Conservation (phyloP, 2,797 vertebrate species). For the Phrynocephalus forsythii region DNA sequence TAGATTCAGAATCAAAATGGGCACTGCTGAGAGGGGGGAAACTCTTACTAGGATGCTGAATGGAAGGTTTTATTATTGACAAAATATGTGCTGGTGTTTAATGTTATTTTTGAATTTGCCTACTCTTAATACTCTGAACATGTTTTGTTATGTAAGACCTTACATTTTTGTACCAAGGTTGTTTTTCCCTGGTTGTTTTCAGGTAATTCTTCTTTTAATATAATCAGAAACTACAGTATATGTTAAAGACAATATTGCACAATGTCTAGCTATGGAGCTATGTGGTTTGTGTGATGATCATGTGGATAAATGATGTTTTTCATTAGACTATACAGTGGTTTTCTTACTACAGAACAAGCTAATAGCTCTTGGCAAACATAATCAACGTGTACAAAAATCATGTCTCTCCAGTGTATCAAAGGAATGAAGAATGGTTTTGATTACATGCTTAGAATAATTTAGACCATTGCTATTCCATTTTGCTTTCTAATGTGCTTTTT, state of each 20-base stretch:
- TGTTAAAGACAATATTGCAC: not conserved
- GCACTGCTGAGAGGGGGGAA: not conserved
- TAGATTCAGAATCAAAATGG: not conserved
- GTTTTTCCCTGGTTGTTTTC: not conserved
- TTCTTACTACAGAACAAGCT: not conserved
- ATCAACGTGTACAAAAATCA: not conserved
- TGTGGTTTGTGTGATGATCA: not conserved
- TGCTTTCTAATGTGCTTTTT: not conserved
- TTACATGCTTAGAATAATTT: not conserved
- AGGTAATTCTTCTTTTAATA: not conserved
- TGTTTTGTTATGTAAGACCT: constrained; percentile 1
- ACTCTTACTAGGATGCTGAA: not conserved
- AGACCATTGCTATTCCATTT: not conserved
- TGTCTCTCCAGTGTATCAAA: not conserved
- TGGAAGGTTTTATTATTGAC: not conserved
- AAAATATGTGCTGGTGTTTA: not conserved
- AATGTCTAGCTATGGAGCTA: constrained; percentile 1
- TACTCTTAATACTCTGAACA: not conserved
- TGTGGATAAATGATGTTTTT: not conserved
- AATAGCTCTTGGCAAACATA: not conserved
- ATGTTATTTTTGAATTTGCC: not conserved
- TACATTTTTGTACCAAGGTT: not conserved
- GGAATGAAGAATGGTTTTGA: not conserved
- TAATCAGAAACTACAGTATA: not conserved
- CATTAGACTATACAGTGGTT: not conserved